Base-by-base conservation (phyloP, 30 jellyfish, hydroid and myxozoan genomes). In the Nemopilema nomurai region DNA sequence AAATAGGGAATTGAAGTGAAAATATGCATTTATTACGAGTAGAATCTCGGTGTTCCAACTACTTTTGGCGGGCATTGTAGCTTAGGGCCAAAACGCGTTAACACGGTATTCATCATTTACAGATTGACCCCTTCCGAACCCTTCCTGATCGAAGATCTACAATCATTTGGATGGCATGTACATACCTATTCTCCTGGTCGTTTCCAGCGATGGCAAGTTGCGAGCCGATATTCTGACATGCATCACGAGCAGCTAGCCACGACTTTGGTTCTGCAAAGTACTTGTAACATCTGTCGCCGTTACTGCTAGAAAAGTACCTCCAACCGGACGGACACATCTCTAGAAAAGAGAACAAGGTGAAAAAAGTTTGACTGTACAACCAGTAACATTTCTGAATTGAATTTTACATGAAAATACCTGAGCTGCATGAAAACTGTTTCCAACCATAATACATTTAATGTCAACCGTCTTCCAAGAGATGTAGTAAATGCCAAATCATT, bases 201-300 rank as follows among this genome's bases (percentile, higher is more conserved):
- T 62, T 88, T n/a, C 65, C 86, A 74, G 77, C 64, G 24, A 81
- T 67, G 51, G 97, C 96, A 29, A 93, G 79, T 71, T 84, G 94
- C 8, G 91, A 93, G 8, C 95, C 96, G 67, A 88, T 72, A 17
- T 86, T 65, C 53, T 88, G 96, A 78, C 98, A 93, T 16, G 85
- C 67, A 62, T 76, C 96, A 33, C 83, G 86, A 1, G 98, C 97
- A n/a, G 85, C 91, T 19, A 79, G 1, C 98, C 98, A 93, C 3
- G 94, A 70, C 72, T 81, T 82, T 32, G 77, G 77, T 23, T 79
- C 85, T 4, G 70, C 80, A 73, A 83, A 79, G 64, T 87, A 93
- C 69, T 88, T 85, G 74, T 41, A 86, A 67, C 98, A 93, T 53
- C 81, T 88, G 33, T 84, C 27, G 23, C 82, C 91, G 32, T 81